phyloP scores from a whole-genome alignment of 1,140 invertebrate genomes.

The Apocrypta bakeri region DNA sequence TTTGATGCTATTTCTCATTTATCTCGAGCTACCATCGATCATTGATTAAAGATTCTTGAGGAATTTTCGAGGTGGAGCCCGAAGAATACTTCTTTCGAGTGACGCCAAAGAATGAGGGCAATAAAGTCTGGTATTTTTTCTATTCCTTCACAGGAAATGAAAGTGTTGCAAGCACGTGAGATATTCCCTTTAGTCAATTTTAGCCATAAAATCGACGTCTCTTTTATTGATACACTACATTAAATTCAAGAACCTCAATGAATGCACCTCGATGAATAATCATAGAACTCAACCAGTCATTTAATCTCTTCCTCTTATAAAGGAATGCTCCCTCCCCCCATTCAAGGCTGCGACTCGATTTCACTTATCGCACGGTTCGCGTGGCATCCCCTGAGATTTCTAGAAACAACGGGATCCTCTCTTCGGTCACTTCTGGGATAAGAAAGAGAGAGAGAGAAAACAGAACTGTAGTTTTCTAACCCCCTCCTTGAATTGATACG shows the following conservation, averaged over 20 bases:
- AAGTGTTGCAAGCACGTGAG: neutral
- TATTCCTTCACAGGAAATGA: neutral
- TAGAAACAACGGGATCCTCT: neutral
- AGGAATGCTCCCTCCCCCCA: neutral
- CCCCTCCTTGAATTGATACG: constrained; percentile 10
- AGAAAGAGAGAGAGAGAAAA: neutral
- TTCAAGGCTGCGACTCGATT: constrained; percentile 33
- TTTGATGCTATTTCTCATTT: constrained; percentile 12
- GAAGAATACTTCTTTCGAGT: neutral
- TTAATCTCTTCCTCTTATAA: constrained; percentile 5
- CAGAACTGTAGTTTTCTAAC: neutral
- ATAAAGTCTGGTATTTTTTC: neutral
- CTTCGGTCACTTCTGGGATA: neutral
- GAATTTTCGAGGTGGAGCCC: neutral
- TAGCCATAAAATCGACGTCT: neutral
- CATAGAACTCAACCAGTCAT: constrained; percentile 29
- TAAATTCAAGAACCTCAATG: neutral
- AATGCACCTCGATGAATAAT: no score
- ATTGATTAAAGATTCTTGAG: neutral
- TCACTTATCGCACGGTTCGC: constrained; percentile 54
- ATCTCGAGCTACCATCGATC: neutral
- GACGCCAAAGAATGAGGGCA: neutral
- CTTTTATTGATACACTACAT: no score
- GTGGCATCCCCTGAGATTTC: neutral
- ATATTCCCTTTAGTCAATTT: neutral